Percentiles rank a stretch among this genome's conserved stretches.
Conservation (phyloP, 2,113 vertebrate genomes). For the Xyliphius kryptos region DNA sequence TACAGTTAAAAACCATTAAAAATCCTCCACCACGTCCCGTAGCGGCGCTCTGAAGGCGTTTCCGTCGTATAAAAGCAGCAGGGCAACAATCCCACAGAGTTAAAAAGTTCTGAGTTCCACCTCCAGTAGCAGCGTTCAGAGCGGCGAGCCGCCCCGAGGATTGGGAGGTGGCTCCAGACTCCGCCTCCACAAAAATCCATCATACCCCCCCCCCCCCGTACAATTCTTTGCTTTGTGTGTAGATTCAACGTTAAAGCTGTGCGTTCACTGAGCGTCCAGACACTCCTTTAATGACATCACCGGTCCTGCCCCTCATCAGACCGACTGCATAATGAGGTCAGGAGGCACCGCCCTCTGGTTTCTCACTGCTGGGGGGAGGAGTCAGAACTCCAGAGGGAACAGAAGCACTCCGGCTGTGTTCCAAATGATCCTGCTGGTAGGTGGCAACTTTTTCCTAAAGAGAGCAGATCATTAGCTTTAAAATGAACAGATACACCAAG, state of each 20-base stretch:
- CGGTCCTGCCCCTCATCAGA: background rate
- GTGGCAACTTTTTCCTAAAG: slow-evolving; percentile 78
- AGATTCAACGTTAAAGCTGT: slow-evolving; percentile 16
- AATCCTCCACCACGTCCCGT: background rate
- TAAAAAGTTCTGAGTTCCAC: slow-evolving; percentile 51
- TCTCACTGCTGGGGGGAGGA: slow-evolving; percentile 86
- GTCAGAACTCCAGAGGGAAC: slow-evolving; percentile 82
- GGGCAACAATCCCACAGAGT: slow-evolving; percentile 13
- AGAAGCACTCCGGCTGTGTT: slow-evolving; percentile 67
- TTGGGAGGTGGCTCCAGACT: slow-evolving; percentile 37
- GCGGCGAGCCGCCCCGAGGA: slow-evolving; percentile 66
- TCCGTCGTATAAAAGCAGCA: slow-evolving; percentile 19
- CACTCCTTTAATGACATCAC: slow-evolving; percentile 7
- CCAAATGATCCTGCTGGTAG: slow-evolving; percentile 71
- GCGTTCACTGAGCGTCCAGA: background rate
- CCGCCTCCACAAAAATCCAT: slow-evolving; percentile 13
- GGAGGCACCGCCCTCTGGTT: slow-evolving; percentile 41
- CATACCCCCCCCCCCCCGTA: background rate
- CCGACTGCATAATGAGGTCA: slow-evolving; percentile 23
- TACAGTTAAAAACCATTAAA: slow-evolving; percentile 42
- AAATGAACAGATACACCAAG: background rate
- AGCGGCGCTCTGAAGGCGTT: too few species aligned
- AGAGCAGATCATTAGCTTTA: background rate
- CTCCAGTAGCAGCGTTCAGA: slow-evolving; percentile 88
- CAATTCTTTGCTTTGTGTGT: background rate